A percentile compares a stretch with the other conserved stretches of the same genome.
These are phyloP conservation scores for Porites australiensis DNA, from an alignment of 64 coral and sea anemone species.

Conservation along the genomic window DNA sequence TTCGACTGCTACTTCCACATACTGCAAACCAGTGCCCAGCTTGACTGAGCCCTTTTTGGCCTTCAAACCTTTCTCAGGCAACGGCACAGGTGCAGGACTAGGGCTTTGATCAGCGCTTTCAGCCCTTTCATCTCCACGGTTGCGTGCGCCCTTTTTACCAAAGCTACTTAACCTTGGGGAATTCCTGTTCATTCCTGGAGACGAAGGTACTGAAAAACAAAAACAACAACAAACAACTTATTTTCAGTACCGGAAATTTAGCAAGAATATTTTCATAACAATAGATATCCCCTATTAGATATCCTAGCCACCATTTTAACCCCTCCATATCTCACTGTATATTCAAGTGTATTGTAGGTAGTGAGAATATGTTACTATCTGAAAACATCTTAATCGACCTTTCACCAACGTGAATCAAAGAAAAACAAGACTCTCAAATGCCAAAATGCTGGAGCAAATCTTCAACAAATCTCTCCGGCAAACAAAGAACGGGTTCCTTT, in stretches of 20 bases:
- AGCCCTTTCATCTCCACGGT: not conserved
- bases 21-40: constrained; percentile 36
- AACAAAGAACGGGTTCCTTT: no score
- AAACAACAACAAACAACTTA: not conserved
- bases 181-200: constrained; percentile 31
- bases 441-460: no score
- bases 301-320: no score
- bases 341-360: no score
- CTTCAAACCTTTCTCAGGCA: constrained; percentile 22
- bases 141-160: constrained; percentile 26
- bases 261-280: no score
- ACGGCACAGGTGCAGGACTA: not conserved
- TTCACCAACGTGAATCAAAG: no score
- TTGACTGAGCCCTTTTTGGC: constrained; percentile 35
- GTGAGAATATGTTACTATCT: no score
- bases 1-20: constrained; percentile 65
- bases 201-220: not conserved
- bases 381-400: no score
- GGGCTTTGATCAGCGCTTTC: not conserved
- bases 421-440: no score
- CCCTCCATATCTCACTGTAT: no score
- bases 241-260: not conserved
- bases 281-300: no score
- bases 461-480: no score
- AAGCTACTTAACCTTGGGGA: constrained; percentile 58